Conservation (phyloP, 2,113 vertebrate genomes). For the Elaphurus davidianus region DNA sequence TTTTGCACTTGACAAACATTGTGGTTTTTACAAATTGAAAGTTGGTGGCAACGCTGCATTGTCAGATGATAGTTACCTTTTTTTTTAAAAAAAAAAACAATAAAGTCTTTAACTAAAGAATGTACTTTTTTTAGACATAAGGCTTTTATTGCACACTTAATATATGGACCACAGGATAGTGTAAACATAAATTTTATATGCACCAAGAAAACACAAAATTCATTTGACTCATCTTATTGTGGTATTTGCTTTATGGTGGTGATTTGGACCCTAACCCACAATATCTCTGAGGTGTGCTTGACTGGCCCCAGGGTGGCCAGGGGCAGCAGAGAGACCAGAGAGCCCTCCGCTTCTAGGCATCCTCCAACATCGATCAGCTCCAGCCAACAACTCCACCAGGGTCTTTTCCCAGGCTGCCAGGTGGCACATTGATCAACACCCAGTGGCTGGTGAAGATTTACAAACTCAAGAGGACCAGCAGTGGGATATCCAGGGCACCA, state of each 20-base stretch:
- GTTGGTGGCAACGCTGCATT: background rate
- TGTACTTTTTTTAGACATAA: background rate
- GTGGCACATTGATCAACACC: background rate
- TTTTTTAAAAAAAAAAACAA: background rate
- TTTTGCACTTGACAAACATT: background rate
- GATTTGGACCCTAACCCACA: background rate
- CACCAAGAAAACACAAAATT: background rate
- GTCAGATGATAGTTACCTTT: background rate
- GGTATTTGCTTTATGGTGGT: background rate
- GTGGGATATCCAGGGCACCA: background rate
- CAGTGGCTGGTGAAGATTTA: background rate
- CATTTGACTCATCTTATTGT: background rate
- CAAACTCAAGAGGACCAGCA: background rate
- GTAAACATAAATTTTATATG: background rate
- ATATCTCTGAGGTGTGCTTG: background rate
- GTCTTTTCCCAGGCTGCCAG: background rate
- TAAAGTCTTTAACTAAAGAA: background rate
- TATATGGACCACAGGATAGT: background rate
- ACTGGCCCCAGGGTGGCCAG: background rate
- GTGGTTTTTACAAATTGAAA: background rate
- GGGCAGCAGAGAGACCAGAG: accelerated
- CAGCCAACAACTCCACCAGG: background rate
- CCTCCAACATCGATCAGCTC: background rate
- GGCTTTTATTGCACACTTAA: background rate
- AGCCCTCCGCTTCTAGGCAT: background rate